These are phyloP conservation scores for Ataeniobius toweri DNA, from an alignment of 2,797 vertebrate species.

Conservation along the genomic window DNA sequence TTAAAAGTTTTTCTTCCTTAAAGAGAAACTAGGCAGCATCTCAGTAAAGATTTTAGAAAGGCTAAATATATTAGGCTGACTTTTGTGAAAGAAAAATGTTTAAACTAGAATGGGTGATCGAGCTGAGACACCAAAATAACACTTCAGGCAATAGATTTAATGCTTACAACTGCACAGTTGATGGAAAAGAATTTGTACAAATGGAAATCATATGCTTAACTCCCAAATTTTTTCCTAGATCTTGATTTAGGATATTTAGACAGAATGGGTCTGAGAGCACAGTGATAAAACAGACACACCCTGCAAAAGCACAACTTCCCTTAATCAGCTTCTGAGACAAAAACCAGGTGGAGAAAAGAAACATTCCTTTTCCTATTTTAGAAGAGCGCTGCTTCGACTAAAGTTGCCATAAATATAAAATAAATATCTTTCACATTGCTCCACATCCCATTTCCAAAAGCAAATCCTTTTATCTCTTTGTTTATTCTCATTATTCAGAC, in stretches of 20 bases:
- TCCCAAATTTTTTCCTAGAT: neutral
- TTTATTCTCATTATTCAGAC: constrained; percentile 47
- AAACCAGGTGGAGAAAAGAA: constrained; percentile 50
- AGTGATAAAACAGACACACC: constrained; percentile 6
- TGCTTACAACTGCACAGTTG: neutral
- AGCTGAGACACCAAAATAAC: neutral
- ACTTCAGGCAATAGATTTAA: neutral
- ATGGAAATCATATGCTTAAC: neutral
- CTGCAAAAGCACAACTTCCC: constrained; percentile 16
- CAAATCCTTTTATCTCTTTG: constrained; percentile 34
- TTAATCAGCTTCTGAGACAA: constrained; percentile 34
- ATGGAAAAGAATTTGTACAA: neutral
- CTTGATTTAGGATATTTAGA: constrained; percentile 6
- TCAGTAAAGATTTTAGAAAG: constrained; percentile 13
- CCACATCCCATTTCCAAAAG: constrained; percentile 19
- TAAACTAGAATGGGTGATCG: neutral
- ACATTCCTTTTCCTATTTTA: constrained; percentile 17
- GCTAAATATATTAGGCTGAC: neutral
- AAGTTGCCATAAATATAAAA: constrained; percentile 14
- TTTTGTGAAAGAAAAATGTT: constrained; percentile 35
- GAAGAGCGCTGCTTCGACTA: constrained; percentile 3
- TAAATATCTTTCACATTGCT: constrained; percentile 36
- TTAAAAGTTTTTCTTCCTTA: constrained; percentile 17
- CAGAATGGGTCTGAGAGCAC: neutral
- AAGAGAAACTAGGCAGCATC: constrained; percentile 28